phyloP scores from a whole-genome alignment of 2,888 invertebrate species.

The Willowsia nigromaculata region DNA sequence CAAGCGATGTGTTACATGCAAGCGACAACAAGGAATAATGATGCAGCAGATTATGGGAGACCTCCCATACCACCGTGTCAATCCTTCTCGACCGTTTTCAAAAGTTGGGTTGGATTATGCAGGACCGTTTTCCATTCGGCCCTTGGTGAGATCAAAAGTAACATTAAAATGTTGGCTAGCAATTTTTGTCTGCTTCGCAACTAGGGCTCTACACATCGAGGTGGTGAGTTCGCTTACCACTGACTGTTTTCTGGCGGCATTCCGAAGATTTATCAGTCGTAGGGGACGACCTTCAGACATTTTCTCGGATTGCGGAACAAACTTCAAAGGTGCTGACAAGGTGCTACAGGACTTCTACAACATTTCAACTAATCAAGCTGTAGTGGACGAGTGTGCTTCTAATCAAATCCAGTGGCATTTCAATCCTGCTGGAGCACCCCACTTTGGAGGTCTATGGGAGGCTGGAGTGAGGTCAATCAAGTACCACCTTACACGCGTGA shows the following conservation, averaged over 20 bases:
- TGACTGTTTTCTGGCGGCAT: not conserved
- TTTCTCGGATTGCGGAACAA: conserved; percentile 32
- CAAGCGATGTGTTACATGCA: not conserved
- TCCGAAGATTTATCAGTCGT: not conserved
- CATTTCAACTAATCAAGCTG: not conserved
- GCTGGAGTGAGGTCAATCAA: conserved; percentile 42
- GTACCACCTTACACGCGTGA: conserved; percentile 27
- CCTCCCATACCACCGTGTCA: not conserved
- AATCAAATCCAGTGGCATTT: conserved; percentile 1
- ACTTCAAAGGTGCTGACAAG: conserved; percentile 40
- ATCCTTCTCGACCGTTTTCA: not conserved
- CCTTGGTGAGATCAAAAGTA: not conserved
- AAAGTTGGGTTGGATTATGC: conserved; percentile 6
- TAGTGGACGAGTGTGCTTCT: not conserved
- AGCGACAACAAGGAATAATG: not conserved
- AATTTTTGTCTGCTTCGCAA: conserved; percentile 57
- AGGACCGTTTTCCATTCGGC: conserved; percentile 49
- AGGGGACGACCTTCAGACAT: conserved; percentile 18
- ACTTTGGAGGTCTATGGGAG: conserved; percentile 40
- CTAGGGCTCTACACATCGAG: conserved; percentile 34
- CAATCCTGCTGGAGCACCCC: conserved; percentile 5
- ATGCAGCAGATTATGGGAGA: not conserved
- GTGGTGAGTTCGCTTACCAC: not conserved
- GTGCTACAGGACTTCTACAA: not conserved
- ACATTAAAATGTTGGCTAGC: not conserved